These are phyloP conservation scores for Clupea harengus DNA, from an alignment of 2,113 vertebrate genomes.

Conservation along the genomic window DNA sequence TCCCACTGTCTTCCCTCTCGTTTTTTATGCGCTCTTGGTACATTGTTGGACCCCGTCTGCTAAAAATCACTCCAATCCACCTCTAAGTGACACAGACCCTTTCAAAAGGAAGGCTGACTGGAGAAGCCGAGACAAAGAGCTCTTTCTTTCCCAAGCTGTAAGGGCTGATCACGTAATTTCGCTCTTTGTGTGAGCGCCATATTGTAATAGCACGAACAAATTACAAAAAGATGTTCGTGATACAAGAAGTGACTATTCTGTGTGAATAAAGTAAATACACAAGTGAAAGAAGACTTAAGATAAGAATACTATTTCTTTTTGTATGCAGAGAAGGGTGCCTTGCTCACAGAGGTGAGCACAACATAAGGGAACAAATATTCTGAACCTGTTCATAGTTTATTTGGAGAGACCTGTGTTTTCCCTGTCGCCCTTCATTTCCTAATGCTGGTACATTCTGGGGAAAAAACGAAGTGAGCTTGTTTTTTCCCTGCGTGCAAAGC, in stretches of 20 bases:
- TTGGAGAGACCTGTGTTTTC: slow-evolving; percentile 30
- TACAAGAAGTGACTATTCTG: neutral
- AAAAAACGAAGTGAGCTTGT: neutral
- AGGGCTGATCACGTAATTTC: neutral
- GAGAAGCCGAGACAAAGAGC: slow-evolving; percentile 19
- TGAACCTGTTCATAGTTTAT: slow-evolving; percentile 35
- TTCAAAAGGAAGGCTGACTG: slow-evolving; percentile 20
- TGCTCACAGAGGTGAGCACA: neutral
- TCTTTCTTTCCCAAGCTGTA: neutral
- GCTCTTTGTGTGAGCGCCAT: neutral
- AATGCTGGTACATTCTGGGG: slow-evolving; percentile 11
- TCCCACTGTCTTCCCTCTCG: slow-evolving; percentile 26
- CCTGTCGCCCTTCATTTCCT: slow-evolving; percentile 41
- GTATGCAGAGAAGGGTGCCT: neutral
- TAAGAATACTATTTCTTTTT: neutral
- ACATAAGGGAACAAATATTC: neutral
- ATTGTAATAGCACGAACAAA: neutral
- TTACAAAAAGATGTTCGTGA: slow-evolving; percentile 1
- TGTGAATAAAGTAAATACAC: neutral
- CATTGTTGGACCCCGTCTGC: slow-evolving; percentile 65
- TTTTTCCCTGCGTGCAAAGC: slow-evolving; percentile 37
- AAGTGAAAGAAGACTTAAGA: neutral
- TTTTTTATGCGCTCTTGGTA: slow-evolving; percentile 56
- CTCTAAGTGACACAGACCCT: slow-evolving; percentile 46
- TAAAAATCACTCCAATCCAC: slow-evolving; percentile 26